phyloP scores from a whole-genome alignment of 2,113 vertebrate species.

The Uria lomvia region DNA sequence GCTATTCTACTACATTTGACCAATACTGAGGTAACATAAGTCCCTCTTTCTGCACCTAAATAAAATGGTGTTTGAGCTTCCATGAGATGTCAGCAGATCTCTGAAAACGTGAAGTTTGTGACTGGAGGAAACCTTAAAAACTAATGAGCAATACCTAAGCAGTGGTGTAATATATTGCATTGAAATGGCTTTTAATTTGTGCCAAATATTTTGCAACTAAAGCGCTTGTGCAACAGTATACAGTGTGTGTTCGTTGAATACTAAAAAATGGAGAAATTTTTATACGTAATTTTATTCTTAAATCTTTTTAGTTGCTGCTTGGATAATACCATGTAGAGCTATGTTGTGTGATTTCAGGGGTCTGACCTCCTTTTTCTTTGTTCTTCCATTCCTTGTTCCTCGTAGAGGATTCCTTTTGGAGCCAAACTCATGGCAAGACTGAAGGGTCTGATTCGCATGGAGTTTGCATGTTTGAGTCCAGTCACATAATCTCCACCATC shows the following conservation, averaged over 20 bases:
- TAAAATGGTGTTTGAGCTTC: background rate
- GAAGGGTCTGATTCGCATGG: background rate
- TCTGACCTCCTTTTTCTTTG: background rate
- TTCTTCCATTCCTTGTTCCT: background rate
- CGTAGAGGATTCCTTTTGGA: background rate
- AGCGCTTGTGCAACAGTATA: background rate
- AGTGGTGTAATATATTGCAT: background rate
- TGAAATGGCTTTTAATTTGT: background rate
- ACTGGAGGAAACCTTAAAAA: background rate
- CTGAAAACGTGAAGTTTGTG: background rate
- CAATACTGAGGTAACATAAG: background rate
- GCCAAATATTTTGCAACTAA: background rate
- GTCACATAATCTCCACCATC: background rate
- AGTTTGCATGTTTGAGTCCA: background rate
- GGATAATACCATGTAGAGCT: background rate
- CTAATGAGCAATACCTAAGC: background rate
- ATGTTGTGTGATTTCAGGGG: background rate
- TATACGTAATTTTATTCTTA: background rate
- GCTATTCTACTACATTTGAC: background rate
- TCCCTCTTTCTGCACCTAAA: background rate
- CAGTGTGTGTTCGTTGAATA: background rate
- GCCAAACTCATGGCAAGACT: background rate
- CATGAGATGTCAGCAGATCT: background rate
- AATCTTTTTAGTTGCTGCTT: background rate
- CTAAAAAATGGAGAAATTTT: background rate